These are phyloP conservation scores for Pandemis heparana DNA, from an alignment of 2,888 invertebrate species.

Conservation along the genomic window DNA sequence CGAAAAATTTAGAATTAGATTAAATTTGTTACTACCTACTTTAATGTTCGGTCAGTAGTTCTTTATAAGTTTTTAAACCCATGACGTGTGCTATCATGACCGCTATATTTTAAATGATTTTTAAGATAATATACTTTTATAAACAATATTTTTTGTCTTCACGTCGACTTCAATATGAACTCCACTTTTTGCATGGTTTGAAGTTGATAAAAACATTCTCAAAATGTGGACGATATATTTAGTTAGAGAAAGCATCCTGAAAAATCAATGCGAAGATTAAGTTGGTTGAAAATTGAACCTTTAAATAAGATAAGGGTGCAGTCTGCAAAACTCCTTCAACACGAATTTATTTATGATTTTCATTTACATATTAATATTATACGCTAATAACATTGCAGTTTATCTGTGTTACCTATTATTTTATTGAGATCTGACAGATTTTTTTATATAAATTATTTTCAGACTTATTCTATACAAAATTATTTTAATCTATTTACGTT, in stretches of 20 bases:
- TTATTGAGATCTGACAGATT: constrained; percentile 44
- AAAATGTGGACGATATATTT: not conserved
- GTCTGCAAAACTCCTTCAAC: not conserved
- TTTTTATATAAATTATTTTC: constrained; percentile 54
- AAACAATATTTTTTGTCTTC: not conserved
- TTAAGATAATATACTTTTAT: not conserved
- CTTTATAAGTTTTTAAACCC: constrained; percentile 43
- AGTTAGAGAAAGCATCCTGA: not conserved
- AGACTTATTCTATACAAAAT: constrained; percentile 59
- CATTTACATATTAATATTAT: constrained; percentile 23
- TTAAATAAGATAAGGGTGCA: not conserved
- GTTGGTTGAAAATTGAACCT: not conserved
- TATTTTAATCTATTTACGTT: constrained; percentile 40
- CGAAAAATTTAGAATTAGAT: constrained; percentile 20
- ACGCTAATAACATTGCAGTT: constrained; percentile 38
- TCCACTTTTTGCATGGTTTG: not conserved
- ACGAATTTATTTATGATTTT: constrained; percentile 29
- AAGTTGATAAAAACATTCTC: not conserved
- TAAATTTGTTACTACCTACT: constrained; percentile 20
- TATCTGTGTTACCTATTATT: constrained; percentile 45
- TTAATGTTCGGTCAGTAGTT: constrained; percentile 31
- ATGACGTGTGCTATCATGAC: constrained; percentile 46
- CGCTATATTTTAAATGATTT: constrained; percentile 22
- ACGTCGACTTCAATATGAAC: not conserved
- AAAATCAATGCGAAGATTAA: not conserved